Percentiles rank a stretch among this genome's conserved stretches.
Conservation (phyloP, 2,113 vertebrate species). For the Atrichornis clamosus region DNA sequence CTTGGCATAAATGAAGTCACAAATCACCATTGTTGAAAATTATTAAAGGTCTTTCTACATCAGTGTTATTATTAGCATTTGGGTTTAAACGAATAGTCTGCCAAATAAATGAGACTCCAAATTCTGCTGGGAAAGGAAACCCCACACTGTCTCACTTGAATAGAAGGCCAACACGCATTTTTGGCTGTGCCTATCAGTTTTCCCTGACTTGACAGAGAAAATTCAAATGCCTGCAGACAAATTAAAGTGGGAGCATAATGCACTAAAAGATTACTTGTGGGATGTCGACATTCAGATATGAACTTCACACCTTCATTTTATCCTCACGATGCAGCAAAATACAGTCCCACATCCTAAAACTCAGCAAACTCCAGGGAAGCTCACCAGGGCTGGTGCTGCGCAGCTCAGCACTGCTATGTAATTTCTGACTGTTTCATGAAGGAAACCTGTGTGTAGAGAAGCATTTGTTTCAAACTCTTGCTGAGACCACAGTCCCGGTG, state of each 20-base stretch:
- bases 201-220: slow-evolving; percentile 5
- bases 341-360: background rate
- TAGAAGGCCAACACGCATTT: slow-evolving; percentile 12
- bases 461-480: background rate
- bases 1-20: slow-evolving; percentile 29
- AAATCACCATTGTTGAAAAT: slow-evolving; percentile 37
- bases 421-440: background rate
- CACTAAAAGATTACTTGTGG: slow-evolving; percentile 47
- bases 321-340: slow-evolving; percentile 46
- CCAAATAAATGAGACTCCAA: slow-evolving; percentile 5
- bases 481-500: background rate
- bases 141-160: slow-evolving; percentile 22
- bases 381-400: background rate
- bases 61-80: slow-evolving; percentile 35
- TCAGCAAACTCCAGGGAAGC: background rate
- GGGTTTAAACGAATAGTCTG: slow-evolving; percentile 22
- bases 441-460: background rate
- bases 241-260: slow-evolving; percentile 34
- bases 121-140: slow-evolving; percentile 32
- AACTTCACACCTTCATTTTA: slow-evolving; percentile 51
- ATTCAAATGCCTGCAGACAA: slow-evolving; percentile 42
- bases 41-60: slow-evolving; percentile 14
- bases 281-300: slow-evolving; percentile 48
- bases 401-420: background rate
- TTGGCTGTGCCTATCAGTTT: background rate